phyloP scores from a whole-genome alignment of 2,888 invertebrate species.

The Epinotia brunnichana region DNA sequence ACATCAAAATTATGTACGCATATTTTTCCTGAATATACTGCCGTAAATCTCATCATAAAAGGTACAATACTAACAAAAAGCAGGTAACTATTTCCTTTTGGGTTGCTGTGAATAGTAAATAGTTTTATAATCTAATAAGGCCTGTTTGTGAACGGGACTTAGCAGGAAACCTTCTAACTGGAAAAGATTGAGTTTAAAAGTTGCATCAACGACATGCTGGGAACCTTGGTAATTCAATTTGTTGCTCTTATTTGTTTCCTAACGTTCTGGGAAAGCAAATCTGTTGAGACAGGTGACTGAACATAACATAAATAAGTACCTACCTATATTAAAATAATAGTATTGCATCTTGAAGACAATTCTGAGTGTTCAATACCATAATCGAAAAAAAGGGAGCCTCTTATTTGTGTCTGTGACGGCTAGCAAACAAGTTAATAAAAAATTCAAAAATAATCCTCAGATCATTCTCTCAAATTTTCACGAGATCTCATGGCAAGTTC shows the following conservation, averaged over 20 bases:
- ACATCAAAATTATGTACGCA: too few relatives aligned
- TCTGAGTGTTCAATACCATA: too few relatives aligned
- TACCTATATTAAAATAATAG: too few relatives aligned
- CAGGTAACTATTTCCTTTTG: neutral
- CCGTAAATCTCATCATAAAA: neutral
- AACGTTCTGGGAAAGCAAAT: constrained; percentile 8
- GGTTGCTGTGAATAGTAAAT: constrained; percentile 17
- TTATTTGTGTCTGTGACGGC: too few relatives aligned
- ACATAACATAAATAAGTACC: neutral
- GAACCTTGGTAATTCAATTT: constrained; percentile 32
- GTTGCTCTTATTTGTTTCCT: constrained; percentile 22
- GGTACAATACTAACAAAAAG: neutral
- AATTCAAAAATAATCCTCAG: too few relatives aligned
- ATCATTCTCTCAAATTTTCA: too few relatives aligned
- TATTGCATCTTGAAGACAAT: too few relatives aligned
- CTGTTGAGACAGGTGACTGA: neutral
- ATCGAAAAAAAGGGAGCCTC: too few relatives aligned
- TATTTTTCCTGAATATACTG: too few relatives aligned
- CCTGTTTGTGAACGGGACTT: neutral
- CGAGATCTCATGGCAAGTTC: too few relatives aligned
- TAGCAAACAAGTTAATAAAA: too few relatives aligned
- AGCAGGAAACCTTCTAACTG: constrained; percentile 20
- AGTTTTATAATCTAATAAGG: constrained; percentile 12
- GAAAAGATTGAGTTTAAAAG: constrained; percentile 37
- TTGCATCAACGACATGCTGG: constrained; percentile 31